Evolutionary conservation across 1,140 invertebrate species (phyloP).

Genomic region (Latrodectus geometricus): DNA sequence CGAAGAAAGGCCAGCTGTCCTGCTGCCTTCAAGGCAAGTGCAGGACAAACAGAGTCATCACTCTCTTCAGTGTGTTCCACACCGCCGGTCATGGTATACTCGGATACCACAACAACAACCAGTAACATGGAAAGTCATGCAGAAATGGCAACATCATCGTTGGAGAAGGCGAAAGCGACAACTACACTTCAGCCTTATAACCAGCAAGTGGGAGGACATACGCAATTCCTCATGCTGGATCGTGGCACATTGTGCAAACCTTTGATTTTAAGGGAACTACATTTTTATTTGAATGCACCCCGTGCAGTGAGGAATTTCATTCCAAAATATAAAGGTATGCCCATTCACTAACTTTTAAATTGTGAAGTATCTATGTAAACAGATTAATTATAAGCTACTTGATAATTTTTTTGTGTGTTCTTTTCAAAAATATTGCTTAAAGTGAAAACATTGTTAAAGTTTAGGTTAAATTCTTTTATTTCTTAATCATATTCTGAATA

Average conservation of each 20-base stretch:
- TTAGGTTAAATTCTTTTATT: too few relatives aligned
- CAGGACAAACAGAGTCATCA: constrained; percentile 22
- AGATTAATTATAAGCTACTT: not conserved
- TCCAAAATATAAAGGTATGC: constrained; percentile 70
- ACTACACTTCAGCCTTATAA: constrained; percentile 63
- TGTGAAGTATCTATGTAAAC: not conserved
- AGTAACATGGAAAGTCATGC: constrained; percentile 31
- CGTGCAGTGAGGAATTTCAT: constrained; percentile 68
- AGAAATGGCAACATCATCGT: constrained; percentile 28
- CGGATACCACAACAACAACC: constrained; percentile 9
- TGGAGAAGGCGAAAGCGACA: constrained; percentile 37
- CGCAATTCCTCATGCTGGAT: constrained; percentile 69
- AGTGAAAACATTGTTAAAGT: not conserved
- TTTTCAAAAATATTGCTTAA: not conserved
- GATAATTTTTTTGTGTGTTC: not conserved
- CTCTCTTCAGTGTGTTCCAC: not conserved
- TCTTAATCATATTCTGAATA: too few relatives aligned
- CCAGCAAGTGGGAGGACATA: constrained; percentile 69
- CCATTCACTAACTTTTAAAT: not conserved
- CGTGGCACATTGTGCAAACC: constrained; percentile 71
- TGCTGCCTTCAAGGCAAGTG: constrained; percentile 35
- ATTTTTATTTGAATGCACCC: constrained; percentile 70
- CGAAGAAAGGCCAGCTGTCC: constrained; percentile 28
- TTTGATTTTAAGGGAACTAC: constrained; percentile 69
- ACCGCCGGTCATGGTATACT: constrained; percentile 17